Evolutionary conservation across 2,797 vertebrate species (phyloP).

Genomic region (Thripadectes ignobilis): DNA sequence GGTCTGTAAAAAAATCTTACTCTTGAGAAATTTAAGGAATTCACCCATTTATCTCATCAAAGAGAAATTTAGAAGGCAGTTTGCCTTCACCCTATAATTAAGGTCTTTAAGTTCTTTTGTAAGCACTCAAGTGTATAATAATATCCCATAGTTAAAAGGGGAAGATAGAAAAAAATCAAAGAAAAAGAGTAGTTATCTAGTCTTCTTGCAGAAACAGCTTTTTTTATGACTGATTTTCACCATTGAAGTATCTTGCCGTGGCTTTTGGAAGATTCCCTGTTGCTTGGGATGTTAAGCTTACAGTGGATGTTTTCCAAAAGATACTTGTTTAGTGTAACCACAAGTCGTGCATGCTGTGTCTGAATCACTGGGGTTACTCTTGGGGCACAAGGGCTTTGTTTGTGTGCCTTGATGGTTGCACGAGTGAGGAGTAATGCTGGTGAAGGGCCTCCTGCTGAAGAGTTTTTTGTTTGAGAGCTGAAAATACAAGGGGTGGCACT

Average conservation of each 20-base stretch:
- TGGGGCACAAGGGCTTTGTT: background rate
- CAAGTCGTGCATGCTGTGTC: background rate
- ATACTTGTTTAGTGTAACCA: background rate
- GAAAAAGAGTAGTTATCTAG: background rate
- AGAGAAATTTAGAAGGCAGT: background rate
- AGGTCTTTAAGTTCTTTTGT: background rate
- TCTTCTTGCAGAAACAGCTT: background rate
- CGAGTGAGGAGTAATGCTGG: background rate
- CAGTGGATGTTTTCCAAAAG: background rate
- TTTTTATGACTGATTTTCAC: background rate
- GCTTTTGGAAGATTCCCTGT: background rate
- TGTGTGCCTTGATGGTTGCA: background rate
- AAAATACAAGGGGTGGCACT: background rate
- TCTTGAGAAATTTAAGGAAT: slow-evolving; percentile 4
- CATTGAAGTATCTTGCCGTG: background rate
- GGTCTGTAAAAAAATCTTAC: background rate
- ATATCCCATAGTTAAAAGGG: background rate
- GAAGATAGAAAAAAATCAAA: background rate
- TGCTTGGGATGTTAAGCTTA: background rate
- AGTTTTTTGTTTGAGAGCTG: background rate
- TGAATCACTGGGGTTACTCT: background rate
- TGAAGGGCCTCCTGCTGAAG: background rate
- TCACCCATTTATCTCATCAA: background rate
- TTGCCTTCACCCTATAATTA: background rate
- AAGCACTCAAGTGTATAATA: background rate